phyloP scores from a whole-genome alignment of 92 coral and sea anemone species.

The Zoanthus solanderi region DNA sequence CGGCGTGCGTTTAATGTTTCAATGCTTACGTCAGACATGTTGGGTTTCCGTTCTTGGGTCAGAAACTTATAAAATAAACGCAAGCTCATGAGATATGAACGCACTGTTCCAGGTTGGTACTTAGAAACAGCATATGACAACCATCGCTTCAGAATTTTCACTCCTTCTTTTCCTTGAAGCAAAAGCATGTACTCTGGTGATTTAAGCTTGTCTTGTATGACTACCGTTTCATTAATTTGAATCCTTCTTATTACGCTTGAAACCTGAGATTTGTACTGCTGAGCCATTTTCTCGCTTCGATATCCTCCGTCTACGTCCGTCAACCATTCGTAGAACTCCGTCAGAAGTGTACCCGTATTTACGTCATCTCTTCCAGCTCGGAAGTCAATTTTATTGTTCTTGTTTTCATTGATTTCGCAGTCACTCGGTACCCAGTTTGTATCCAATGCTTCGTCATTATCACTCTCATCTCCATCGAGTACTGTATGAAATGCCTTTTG shows the following conservation, averaged over 20 bases:
- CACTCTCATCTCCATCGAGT: slow-evolving; percentile 56
- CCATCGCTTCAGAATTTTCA: slow-evolving; percentile 47
- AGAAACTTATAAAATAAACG: slow-evolving; percentile 58
- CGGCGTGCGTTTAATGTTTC: slow-evolving; percentile 33
- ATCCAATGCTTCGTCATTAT: slow-evolving; percentile 59
- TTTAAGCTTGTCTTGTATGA: neutral
- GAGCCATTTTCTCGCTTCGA: slow-evolving; percentile 50
- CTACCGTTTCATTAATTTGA: slow-evolving; percentile 11
- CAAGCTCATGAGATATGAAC: slow-evolving; percentile 61
- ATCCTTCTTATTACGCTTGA: slow-evolving; percentile 46
- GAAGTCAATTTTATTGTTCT: neutral
- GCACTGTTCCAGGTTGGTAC: slow-evolving; percentile 64
- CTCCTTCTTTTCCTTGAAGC: slow-evolving; percentile 56
- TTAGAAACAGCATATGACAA: slow-evolving; percentile 35
- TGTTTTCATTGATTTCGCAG: slow-evolving; percentile 8
- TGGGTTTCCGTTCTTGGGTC: slow-evolving; percentile 24
- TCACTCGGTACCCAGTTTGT: slow-evolving; percentile 59
- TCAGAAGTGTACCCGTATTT: slow-evolving; percentile 12
- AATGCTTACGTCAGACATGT: slow-evolving; percentile 29
- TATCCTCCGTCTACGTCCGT: slow-evolving; percentile 62
- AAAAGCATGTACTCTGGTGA: neutral
- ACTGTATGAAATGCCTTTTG: slow-evolving; percentile 11
- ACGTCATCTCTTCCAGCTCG: neutral
- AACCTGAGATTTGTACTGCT: slow-evolving; percentile 60
- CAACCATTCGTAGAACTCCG: slow-evolving; percentile 49